Evolutionary conservation across 2,888 invertebrate species (phyloP), one percentile per base, ranked within the genome.

Genomic region (Monopis laevigella): DNA sequence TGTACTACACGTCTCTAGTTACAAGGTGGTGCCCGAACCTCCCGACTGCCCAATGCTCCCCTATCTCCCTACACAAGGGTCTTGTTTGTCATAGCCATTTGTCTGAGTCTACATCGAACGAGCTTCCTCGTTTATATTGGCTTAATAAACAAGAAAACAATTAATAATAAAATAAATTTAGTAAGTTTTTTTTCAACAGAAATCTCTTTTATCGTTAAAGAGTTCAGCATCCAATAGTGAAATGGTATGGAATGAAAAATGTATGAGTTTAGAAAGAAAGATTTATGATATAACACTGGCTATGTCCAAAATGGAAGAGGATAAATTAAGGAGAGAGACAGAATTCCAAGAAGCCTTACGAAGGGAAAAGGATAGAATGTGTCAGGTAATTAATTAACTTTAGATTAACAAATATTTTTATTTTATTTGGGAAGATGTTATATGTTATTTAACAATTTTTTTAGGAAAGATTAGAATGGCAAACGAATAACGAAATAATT

Each of bases 381-480:
- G 56, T 16, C 65, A 72, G 64, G 78, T 78, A 53, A 16, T 34
- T 39, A 10, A n/a, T n/a, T 32, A 18, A 28, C 14, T 16, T 39
- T 10, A n/a, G n/a, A n/a, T 7, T 24, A 24, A 24, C 24, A 7
- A 7, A 17, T 24, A 13, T 29, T 43, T 43, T 5, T 13, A 13
- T 32, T n/a, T 21, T 21, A 8, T 21, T 8, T 21, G 24, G 24
- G 24, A 7, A 7, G 8, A 5, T 8, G 8, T 21, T 21, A 8
- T 21, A 8, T 21, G 24, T 21, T 5, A 21, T 21, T 21, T 21
- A 8, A 21, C 10, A 6, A 10, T 38, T 27, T 18, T 43, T 42
- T 54, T 56, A 82, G 82, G 82, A 82, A 54, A 69, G 60, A 50
- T 44, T 58, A 10, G 65, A 71, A 43, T 72, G 68, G 64, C 77